These are phyloP conservation scores for Tychaedon coryphoeus DNA, from an alignment of 2,113 vertebrate genomes.

Conservation along the genomic window DNA sequence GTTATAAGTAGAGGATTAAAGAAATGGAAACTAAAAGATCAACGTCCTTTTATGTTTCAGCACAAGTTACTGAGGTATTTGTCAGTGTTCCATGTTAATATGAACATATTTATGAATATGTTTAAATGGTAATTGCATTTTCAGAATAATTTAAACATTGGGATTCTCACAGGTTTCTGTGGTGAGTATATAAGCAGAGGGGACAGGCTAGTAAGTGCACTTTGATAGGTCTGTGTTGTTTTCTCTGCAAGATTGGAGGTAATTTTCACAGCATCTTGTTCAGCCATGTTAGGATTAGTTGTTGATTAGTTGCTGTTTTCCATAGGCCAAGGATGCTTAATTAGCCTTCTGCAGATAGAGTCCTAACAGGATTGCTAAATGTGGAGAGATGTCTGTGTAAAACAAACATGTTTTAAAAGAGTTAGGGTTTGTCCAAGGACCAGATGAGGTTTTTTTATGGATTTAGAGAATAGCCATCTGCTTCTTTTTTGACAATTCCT, in stretches of 20 bases:
- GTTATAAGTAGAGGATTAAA: background rate
- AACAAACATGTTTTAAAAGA: background rate
- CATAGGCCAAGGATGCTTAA: background rate
- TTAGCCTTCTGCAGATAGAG: background rate
- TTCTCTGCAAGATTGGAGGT: background rate
- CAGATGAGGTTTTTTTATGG: background rate
- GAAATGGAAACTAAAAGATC: background rate
- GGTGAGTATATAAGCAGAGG: background rate
- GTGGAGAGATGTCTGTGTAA: background rate
- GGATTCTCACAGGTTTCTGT: background rate
- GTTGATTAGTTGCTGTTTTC: background rate
- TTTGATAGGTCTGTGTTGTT: background rate
- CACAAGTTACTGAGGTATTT: background rate
- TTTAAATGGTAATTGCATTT: background rate
- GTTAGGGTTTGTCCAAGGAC: background rate
- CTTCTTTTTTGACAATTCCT: background rate
- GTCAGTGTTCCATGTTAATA: background rate
- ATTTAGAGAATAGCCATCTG: background rate
- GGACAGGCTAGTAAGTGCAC: background rate
- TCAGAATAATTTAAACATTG: background rate
- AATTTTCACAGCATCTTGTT: background rate
- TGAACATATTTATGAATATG: too few relatives aligned
- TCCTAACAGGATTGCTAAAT: background rate
- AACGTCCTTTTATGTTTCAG: background rate
- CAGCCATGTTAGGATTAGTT: background rate